Evolutionary conservation across 2,797 vertebrate species (phyloP).

Genomic region (Gallinago stenura): DNA sequence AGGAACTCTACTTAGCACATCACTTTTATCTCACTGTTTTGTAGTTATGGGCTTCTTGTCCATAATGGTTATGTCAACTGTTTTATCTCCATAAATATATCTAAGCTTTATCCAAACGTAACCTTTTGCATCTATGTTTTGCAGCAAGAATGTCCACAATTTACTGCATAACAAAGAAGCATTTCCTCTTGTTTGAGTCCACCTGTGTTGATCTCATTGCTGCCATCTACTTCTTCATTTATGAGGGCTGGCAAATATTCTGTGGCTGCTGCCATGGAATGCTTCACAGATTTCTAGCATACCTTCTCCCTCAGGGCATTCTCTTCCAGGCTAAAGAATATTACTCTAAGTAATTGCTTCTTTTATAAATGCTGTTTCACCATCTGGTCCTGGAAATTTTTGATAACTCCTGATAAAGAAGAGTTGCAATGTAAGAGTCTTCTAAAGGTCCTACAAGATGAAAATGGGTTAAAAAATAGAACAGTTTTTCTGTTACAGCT

Average conservation of each 20-base stretch:
- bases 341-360: neutral
- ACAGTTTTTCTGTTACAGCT: neutral
- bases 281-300: neutral
- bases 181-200: neutral
- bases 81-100: neutral
- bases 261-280: neutral
- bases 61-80: neutral
- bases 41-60: neutral
- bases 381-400: conserved; percentile 12
- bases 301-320: neutral
- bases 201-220: neutral
- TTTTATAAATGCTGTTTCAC: neutral
- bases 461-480: neutral
- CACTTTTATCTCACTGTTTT: neutral
- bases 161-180: neutral
- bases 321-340: conserved; percentile 1
- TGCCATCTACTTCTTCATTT: neutral
- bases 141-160: neutral
- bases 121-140: neutral
- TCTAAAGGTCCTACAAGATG: neutral
- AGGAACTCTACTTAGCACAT: neutral
- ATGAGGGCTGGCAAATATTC: neutral
- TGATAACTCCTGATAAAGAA: neutral
- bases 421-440: neutral
- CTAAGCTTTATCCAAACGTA: neutral